Conservation (phyloP, 2,797 vertebrate genomes). For the Nothura maculosa region DNA sequence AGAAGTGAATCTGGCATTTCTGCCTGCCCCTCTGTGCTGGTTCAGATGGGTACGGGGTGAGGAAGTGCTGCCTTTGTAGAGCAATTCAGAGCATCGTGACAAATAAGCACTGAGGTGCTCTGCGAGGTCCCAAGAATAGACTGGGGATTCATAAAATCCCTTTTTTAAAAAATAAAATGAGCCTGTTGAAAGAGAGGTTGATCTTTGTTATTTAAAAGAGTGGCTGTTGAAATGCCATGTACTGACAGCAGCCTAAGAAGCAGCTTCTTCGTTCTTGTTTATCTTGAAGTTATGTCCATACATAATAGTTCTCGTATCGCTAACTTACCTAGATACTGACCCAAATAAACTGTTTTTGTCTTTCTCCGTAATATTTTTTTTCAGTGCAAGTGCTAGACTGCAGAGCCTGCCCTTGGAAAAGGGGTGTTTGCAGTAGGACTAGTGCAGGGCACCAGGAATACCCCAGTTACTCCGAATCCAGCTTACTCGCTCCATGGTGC, state of each 20-base stretch:
- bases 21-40: not conserved
- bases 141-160: not conserved
- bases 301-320: not conserved
- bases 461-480: too few relatives aligned
- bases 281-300: not conserved
- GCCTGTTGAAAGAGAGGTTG: not conserved
- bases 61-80: not conserved
- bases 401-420: not conserved
- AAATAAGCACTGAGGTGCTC: not conserved
- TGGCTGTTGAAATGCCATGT: not conserved
- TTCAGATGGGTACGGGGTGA: not conserved
- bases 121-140: not conserved
- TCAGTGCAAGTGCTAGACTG: not conserved
- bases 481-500: not conserved
- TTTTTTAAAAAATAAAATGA: not conserved
- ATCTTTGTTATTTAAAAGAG: not conserved
- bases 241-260: not conserved
- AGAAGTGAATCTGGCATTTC: not conserved
- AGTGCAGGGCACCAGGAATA: not conserved
- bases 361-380: rapidly evolving
- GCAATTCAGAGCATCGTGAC: not conserved
- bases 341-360: not conserved
- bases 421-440: not conserved
- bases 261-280: not conserved
- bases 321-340: not conserved